Evolutionary conservation across 2,888 invertebrate genomes (phyloP), one percentile per base, ranked within the genome.

Genomic region (Dicranocentrus wangi): DNA sequence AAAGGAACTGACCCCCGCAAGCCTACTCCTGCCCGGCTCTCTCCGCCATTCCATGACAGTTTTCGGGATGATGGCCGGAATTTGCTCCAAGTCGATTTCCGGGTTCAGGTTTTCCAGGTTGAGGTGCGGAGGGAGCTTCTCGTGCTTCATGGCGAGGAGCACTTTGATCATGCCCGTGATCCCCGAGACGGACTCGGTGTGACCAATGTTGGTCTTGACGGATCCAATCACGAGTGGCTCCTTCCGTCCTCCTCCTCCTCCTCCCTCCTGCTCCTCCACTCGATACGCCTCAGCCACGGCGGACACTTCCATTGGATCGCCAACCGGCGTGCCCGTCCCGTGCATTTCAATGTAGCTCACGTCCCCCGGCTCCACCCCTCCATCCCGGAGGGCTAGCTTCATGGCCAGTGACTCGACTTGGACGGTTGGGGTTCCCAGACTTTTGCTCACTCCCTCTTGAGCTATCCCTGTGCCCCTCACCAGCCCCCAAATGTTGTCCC

Each of bases 341-440:
- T 78, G 78, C 1, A 70, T 51, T 21, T 78, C 78, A 21, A 78
- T 43, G 15, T 19, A 51, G 27, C 27, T 47, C 17, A 68, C 51
- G 15, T 68, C 51, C 10, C 15, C n/a, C 5, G 51, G 51, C 90
- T 88, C 92, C 70, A 99, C 89, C 0, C 93, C 92, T 39, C 92
- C 92, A 89, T 97, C 61, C 13, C 55, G 8, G 19, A 79, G 23
- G 1, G 79, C 79, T 15, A 27, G 13, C n/a, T 47, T 53, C 71
- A 79, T 79, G 1, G 79, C 79, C 27, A 71, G 23, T 2, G 27
- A 23, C 17, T 68, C 68, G 3, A 5, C 7, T 1, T 51, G 1
- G 13, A 47, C 17, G 1, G 68, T 68, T 15, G 68, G 68, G 1
- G 68, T 68, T 1, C 68, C 68, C 43, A 68, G 2, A n/a, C 68